phyloP scores from a whole-genome alignment of 2,797 vertebrate genomes.

The Acanthornis magna region DNA sequence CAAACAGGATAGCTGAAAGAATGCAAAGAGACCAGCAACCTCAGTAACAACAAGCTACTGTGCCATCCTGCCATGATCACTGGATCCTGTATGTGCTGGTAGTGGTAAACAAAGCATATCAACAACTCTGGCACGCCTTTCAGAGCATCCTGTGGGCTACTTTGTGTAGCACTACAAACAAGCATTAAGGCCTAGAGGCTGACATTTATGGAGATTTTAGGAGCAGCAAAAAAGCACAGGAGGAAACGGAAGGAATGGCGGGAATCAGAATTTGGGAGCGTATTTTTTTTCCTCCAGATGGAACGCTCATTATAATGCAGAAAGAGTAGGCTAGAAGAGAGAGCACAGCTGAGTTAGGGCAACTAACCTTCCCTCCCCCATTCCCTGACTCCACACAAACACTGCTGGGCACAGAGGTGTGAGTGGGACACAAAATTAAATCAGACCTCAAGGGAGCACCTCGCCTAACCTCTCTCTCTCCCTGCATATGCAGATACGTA shows the following conservation, averaged over 20 bases:
- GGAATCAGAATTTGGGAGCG: not conserved
- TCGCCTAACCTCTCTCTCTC: not conserved
- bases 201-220: not conserved
- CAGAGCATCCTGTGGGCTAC: not conserved
- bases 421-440: not conserved
- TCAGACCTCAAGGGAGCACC: not conserved
- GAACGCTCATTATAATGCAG: not conserved
- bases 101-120: not conserved
- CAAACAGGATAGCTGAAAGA: not conserved
- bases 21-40: not conserved
- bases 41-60: not conserved
- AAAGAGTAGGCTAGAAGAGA: not conserved
- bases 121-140: not conserved
- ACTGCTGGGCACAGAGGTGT: not conserved
- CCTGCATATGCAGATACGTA: not conserved
- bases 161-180: not conserved
- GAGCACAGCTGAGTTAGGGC: not conserved
- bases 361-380: not conserved
- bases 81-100: not conserved
- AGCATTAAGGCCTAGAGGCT: not conserved
- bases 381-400: not conserved
- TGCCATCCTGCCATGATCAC: not conserved
- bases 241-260: not conserved
- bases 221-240: not conserved
- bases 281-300: accelerated